phyloP scores from a whole-genome alignment of 2,797 vertebrate species.

The Tapera naevia region DNA sequence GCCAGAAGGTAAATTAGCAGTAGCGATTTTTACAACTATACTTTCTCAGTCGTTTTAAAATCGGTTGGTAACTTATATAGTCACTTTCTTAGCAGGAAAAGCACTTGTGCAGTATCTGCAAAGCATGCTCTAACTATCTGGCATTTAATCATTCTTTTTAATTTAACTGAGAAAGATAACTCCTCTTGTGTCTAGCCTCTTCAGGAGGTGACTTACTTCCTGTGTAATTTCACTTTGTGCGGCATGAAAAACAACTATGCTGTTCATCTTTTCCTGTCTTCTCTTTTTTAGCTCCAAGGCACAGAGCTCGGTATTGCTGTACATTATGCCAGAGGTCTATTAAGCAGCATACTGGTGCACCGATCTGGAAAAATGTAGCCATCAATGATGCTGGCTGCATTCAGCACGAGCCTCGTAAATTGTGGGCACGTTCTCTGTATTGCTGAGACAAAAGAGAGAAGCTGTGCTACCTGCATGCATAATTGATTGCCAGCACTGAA shows the following conservation, averaged over 20 bases:
- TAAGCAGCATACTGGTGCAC: constrained; percentile 62
- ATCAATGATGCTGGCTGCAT: constrained; percentile 34
- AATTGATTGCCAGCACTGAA: neutral
- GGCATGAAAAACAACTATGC: constrained; percentile 9
- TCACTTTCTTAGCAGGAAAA: constrained; percentile 4
- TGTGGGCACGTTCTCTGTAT: neutral
- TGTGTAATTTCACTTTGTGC: constrained; percentile 30
- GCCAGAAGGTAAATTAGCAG: constrained; percentile 29
- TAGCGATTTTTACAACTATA: constrained; percentile 12
- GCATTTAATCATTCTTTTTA: constrained; percentile 19
- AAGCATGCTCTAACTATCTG: neutral
- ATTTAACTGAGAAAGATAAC: constrained; percentile 18
- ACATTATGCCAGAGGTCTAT: constrained; percentile 57
- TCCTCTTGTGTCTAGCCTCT: neutral
- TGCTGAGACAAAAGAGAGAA: constrained; percentile 5
- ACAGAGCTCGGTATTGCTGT: neutral
- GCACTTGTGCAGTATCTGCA: neutral
- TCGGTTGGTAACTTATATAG: neutral
- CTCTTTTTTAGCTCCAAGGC: constrained; percentile 43
- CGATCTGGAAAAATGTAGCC: constrained; percentile 59
- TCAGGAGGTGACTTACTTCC: constrained; percentile 54
- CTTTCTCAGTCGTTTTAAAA: neutral
- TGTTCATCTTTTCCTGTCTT: constrained; percentile 27
- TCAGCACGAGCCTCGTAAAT: constrained; percentile 27
- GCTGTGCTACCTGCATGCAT: neutral